These are phyloP conservation scores for Pleuronectes platessa DNA, from an alignment of 2,113 vertebrate genomes.

Conservation along the genomic window DNA sequence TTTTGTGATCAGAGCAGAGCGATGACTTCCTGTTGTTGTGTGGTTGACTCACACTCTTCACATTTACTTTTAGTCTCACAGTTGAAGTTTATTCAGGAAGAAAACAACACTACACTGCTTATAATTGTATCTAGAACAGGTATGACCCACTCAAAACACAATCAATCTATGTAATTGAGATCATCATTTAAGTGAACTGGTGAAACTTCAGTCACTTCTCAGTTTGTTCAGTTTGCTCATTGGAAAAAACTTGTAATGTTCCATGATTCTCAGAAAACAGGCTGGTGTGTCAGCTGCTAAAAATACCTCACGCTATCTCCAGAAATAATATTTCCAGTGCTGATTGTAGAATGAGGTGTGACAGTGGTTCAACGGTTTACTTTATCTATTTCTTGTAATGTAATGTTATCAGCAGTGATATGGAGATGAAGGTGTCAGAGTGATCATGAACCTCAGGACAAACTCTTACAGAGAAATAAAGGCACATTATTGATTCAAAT, in stretches of 20 bases:
- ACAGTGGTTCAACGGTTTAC: no score
- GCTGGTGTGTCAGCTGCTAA: conserved; percentile 6
- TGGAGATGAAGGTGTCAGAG: background rate
- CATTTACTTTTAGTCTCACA: background rate
- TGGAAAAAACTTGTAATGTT: background rate
- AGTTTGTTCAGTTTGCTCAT: background rate
- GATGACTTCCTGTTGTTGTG: conserved; percentile 45
- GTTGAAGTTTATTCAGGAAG: no score
- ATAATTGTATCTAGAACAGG: background rate
- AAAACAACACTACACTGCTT: no score
- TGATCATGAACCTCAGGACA: background rate
- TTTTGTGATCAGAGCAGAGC: background rate
- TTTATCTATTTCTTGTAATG: background rate
- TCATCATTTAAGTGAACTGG: no score
- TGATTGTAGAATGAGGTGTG: background rate
- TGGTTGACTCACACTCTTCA: background rate
- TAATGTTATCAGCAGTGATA: background rate
- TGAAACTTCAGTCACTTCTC: background rate
- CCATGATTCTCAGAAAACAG: conserved; percentile 36
- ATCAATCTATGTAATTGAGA: no score
- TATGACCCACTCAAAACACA: no score
- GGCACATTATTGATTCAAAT: background rate
- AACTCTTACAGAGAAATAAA: background rate
- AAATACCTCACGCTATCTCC: conserved; percentile 22
- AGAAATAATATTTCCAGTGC: background rate